These are phyloP conservation scores for Danio jaintianensis DNA, from an alignment of 2,797 vertebrate species.

Conservation along the genomic window DNA sequence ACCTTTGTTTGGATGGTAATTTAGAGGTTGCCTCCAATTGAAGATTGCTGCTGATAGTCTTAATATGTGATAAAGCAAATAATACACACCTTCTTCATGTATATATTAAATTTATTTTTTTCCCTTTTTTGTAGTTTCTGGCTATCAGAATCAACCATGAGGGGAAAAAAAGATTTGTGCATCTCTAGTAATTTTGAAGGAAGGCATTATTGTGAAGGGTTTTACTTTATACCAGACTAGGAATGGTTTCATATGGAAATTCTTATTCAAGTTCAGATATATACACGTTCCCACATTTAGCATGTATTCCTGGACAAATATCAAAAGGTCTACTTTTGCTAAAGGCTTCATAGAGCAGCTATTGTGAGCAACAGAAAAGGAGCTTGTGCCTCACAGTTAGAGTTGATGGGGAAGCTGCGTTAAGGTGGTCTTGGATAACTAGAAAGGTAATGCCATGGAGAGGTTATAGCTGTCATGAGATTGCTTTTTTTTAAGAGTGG, in stretches of 20 bases:
- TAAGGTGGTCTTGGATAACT: conserved; percentile 47
- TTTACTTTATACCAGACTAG: background rate
- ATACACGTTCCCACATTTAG: background rate
- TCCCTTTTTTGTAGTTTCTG: no score
- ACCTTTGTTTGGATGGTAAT: no score
- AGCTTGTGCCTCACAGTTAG: conserved; percentile 14
- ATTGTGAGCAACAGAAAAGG: background rate
- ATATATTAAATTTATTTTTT: no score
- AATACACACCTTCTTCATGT: no score
- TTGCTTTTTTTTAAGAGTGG: conserved; percentile 33
- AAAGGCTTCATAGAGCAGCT: background rate
- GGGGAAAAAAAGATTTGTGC: no score
- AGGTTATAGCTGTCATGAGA: conserved; percentile 23
- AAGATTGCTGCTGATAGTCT: no score
- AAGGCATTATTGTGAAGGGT: background rate
- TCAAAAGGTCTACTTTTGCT: background rate
- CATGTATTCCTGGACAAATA: background rate
- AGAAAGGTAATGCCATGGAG: conserved; percentile 8
- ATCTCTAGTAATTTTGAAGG: background rate
- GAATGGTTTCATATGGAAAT: background rate
- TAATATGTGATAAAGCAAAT: no score
- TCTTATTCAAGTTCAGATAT: background rate
- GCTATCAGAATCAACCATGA: no score
- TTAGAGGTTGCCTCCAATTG: no score
- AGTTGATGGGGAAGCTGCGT: conserved; percentile 22